Conservation (phyloP, 2,888 invertebrate species). For the Catocala nupta region DNA sequence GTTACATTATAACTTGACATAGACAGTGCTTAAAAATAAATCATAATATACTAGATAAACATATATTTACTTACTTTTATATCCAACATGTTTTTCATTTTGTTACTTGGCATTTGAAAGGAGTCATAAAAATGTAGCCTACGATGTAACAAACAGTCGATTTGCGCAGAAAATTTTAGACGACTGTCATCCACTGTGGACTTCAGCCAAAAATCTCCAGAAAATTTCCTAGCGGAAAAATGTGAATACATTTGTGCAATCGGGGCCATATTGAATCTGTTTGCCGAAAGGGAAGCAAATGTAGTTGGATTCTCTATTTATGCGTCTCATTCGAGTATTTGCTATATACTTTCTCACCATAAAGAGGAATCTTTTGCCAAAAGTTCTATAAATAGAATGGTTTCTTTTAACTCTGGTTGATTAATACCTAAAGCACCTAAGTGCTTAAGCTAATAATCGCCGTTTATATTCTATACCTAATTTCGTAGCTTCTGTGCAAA, state of each 20-base stretch:
- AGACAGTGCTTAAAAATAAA: too few relatives aligned
- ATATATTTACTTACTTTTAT: too few relatives aligned
- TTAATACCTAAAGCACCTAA: too few relatives aligned
- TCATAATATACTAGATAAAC: too few relatives aligned
- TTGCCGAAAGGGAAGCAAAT: constrained; percentile 15
- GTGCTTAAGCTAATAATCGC: too few relatives aligned
- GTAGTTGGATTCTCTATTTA: constrained; percentile 9
- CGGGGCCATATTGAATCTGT: constrained; percentile 30
- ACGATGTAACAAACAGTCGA: constrained; percentile 30
- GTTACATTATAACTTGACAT: too few relatives aligned
- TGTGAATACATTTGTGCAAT: constrained; percentile 42
- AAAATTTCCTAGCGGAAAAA: constrained; percentile 24
- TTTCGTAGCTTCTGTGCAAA: too few relatives aligned
- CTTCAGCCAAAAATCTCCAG: constrained; percentile 21
- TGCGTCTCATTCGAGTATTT: background rate
- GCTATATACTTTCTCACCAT: too few relatives aligned
- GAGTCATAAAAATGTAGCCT: constrained; percentile 27
- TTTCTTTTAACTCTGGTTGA: too few relatives aligned
- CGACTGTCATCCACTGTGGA: constrained; percentile 27
- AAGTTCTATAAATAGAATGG: too few relatives aligned
- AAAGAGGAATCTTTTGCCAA: too few relatives aligned
- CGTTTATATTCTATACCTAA: too few relatives aligned
- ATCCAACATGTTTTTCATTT: background rate
- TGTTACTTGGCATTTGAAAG: constrained; percentile 11
- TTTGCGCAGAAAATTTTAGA: constrained; percentile 27